phyloP scores from a whole-genome alignment of 2,113 vertebrate species.

The Gobiocypris rarus region DNA sequence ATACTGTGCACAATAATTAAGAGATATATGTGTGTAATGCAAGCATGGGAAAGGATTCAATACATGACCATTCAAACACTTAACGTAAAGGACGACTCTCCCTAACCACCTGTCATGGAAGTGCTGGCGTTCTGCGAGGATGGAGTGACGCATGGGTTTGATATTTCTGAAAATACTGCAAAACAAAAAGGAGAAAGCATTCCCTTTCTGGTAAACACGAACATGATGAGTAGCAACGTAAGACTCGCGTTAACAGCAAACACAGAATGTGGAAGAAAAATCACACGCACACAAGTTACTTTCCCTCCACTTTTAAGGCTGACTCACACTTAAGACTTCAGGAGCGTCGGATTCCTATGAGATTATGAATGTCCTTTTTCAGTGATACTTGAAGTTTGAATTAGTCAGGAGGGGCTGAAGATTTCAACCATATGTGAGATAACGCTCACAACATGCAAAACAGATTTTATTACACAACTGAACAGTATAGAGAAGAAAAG shows the following conservation, averaged over 20 bases:
- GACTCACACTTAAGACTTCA: background rate
- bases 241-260: background rate
- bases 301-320: conserved; percentile 4
- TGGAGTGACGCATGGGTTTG: background rate
- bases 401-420: background rate
- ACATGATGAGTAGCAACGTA: background rate
- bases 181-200: conserved; percentile 54
- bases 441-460: background rate
- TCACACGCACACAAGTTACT: background rate
- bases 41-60: conserved; percentile 3
- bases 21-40: background rate
- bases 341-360: background rate
- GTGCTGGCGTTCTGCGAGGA: background rate
- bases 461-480: background rate
- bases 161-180: background rate
- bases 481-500: background rate
- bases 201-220: conserved; percentile 70
- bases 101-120: background rate
- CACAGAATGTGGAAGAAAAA: background rate
- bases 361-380: background rate
- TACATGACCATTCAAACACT: background rate
- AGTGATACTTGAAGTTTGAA: too few relatives aligned
- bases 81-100: background rate
- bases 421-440: too few relatives aligned
- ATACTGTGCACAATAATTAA: conserved; percentile 33